These are phyloP conservation scores for Hippocampus mohnikei DNA, from an alignment of 2,113 vertebrate genomes.

Conservation along the genomic window DNA sequence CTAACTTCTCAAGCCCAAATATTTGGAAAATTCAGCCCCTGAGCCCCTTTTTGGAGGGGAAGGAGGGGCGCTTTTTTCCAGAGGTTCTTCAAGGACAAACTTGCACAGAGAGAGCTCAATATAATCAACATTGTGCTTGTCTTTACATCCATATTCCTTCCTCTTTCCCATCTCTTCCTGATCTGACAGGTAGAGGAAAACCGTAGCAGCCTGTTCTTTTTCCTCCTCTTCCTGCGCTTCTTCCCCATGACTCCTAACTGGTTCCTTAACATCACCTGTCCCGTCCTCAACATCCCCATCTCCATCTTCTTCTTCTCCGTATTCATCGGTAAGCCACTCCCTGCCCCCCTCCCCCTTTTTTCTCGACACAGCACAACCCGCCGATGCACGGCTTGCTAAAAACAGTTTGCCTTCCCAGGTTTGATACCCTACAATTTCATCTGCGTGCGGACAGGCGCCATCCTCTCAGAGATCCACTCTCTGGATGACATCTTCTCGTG, in stretches of 20 bases:
- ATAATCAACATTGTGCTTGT: background rate
- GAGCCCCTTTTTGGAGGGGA: no score
- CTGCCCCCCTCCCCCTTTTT: background rate
- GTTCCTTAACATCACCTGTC: slow-evolving; percentile 94
- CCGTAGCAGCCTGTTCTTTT: slow-evolving; percentile 89
- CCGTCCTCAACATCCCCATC: slow-evolving; percentile 90
- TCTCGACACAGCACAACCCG: background rate
- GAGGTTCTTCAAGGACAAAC: no score
- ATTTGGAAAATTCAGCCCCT: no score
- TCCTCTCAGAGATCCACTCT: slow-evolving; percentile 87
- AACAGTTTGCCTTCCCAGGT: slow-evolving; percentile 65
- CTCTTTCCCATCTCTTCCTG: background rate
- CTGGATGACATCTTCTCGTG: slow-evolving; percentile 94
- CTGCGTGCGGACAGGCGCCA: slow-evolving; percentile 91
- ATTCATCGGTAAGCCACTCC: slow-evolving; percentile 83
- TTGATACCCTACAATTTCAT: slow-evolving; percentile 97
- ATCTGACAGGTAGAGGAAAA: slow-evolving; percentile 87
- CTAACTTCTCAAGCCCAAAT: no score
- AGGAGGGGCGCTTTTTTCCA: no score
- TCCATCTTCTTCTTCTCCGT: slow-evolving; percentile 92
- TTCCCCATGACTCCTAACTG: slow-evolving; percentile 98
- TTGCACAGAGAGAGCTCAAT: no score
- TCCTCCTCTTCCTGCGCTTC: slow-evolving; percentile 92
- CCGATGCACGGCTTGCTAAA: background rate
- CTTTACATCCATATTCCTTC: background rate